These are phyloP conservation scores for Lasioglossum figueresi DNA, from an alignment of 2,888 invertebrate genomes.

Conservation along the genomic window DNA sequence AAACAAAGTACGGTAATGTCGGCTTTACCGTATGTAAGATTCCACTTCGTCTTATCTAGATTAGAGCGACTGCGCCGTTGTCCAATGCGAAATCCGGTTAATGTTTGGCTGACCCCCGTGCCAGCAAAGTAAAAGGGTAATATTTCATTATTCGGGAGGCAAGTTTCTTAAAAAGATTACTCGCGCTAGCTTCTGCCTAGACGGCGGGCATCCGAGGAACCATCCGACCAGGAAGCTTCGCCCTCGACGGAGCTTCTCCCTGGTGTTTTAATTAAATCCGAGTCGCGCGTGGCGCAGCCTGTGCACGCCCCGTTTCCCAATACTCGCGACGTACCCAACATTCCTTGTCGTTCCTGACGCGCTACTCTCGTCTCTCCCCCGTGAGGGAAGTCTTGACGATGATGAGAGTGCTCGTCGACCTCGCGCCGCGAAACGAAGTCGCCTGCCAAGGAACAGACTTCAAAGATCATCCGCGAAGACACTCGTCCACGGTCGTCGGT, in stretches of 20 bases:
- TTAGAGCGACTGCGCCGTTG: too few relatives aligned
- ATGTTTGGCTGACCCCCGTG: too few relatives aligned
- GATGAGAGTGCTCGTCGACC: constrained; percentile 39
- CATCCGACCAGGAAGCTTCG: constrained; percentile 2
- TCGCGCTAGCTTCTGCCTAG: not conserved
- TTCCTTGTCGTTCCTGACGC: constrained; percentile 33
- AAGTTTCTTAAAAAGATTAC: not conserved
- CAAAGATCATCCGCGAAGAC: constrained; percentile 35
- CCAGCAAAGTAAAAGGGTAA: not conserved
- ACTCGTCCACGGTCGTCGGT: constrained; percentile 8
- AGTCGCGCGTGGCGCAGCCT: constrained; percentile 14
- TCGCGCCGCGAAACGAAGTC: constrained; percentile 23
- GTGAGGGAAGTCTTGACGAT: constrained; percentile 16
- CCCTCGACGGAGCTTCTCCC: not conserved
- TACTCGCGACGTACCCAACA: constrained; percentile 42
- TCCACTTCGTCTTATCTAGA: too few relatives aligned
- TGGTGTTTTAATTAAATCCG: constrained; percentile 65
- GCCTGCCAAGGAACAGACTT: constrained; percentile 29
- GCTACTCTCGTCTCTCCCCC: constrained; percentile 30
- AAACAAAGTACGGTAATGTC: too few relatives aligned
- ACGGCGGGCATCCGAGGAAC: not conserved
- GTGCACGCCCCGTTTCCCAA: constrained; percentile 26
- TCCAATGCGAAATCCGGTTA: too few relatives aligned
- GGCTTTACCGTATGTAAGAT: too few relatives aligned
- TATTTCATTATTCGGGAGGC: not conserved